Conservation (phyloP, 2,888 invertebrate genomes). For the Meganola albula region DNA sequence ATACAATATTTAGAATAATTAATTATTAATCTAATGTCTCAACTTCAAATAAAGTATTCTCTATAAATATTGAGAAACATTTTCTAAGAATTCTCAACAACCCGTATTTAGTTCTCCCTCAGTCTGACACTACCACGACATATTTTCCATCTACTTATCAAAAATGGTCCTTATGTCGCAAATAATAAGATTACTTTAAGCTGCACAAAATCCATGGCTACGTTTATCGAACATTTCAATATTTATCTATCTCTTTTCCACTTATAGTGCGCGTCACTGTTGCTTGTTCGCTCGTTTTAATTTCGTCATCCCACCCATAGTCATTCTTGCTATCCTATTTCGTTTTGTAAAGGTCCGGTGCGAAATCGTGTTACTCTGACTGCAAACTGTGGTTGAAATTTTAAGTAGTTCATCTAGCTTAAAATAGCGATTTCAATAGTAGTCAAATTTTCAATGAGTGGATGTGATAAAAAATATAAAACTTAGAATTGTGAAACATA, state of each 20-base stretch:
- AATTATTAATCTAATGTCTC: no score
- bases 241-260: constrained; percentile 42
- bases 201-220: constrained; percentile 12
- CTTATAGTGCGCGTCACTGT: constrained; percentile 12
- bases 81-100: no score
- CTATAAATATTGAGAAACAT: no score
- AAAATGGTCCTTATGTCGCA: not conserved
- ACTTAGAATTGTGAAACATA: constrained; percentile 20
- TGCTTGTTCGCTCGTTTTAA: constrained; percentile 36
- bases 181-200: constrained; percentile 9
- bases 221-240: constrained; percentile 41
- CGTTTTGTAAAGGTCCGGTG: constrained; percentile 42
- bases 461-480: no score
- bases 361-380: constrained; percentile 27
- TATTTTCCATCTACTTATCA: no score
- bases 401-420: not conserved
- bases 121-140: no score
- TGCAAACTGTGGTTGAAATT: constrained; percentile 11
- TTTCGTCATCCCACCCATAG: constrained; percentile 44
- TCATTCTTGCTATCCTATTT: constrained; percentile 40
- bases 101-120: no score
- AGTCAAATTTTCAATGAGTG: no score
- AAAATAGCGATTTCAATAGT: no score
- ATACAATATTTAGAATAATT: no score
- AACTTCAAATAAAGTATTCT: no score